Base-by-base conservation (phyloP, 2,888 invertebrate species). In the Nemotelus pantherinus region DNA sequence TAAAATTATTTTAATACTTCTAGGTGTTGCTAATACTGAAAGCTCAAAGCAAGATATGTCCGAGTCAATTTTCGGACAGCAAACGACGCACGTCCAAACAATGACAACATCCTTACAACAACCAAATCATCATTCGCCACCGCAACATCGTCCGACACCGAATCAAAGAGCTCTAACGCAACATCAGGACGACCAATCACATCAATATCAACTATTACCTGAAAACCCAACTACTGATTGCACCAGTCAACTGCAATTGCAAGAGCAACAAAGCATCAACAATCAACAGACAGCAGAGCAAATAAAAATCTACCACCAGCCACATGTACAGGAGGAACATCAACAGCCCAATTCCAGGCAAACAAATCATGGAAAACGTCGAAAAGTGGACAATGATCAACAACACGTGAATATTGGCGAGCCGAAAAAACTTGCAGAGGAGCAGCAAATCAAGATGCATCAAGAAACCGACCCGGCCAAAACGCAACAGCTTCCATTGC, bases 401-500 rank as follows among this genome's bases (percentile, higher is more conserved):
- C 53, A 63, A 6, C 77, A 63, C 48, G n/a, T 48, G 53, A 67
- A 3, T n/a, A 25, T n/a, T 7, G 43, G 39, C 9, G 43, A 45
- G 45, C 57, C 43, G 57, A 41, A 57, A 25, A 53, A 70, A 55
- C 47, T 74, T 39, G 87, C 87, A 7, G 88, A 83, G 81, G 88
- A 84, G 82, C 90, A 88, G 81, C 90, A 88, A 75, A 48, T 64
- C 10, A 47, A 67, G 55, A 45, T 48, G 41, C 72, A 72, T 43
- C 58, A 57, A 63, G 41, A 63, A 57, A 25, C 25, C 25, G 25
- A 25, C 25, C 25, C 25, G 25, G 25, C 25, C 25, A 25, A 57
- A 85, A 89, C 87, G 80, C 90, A 88, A 82, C 90, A 89, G 55
- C 90, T 84, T 81, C 87, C 86, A n/a, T 84, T 85, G 79, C 86